Percentiles rank a stretch among this genome's conserved stretches.
Conservation (phyloP, 2,113 vertebrate genomes). For the Clinocottus analis region DNA sequence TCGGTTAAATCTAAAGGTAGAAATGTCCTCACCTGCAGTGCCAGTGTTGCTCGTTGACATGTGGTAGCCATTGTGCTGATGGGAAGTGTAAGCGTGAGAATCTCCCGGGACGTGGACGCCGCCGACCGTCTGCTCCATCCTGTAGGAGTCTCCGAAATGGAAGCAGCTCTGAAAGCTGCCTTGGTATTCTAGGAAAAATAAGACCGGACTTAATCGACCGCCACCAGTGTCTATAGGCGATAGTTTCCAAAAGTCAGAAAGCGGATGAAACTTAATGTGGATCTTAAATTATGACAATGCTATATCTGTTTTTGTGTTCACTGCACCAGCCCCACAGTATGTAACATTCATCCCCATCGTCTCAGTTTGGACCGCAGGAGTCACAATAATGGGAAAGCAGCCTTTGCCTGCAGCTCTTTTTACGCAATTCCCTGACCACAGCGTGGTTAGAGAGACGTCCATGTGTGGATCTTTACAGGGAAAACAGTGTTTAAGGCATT, state of each 20-base stretch:
- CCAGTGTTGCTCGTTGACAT: constrained; percentile 82
- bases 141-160: constrained; percentile 93
- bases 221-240: constrained; percentile 20
- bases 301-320: constrained; percentile 60
- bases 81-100: constrained; percentile 85
- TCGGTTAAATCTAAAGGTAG: not conserved
- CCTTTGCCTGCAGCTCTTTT: constrained; percentile 65
- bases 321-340: constrained; percentile 43
- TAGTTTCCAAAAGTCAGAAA: constrained; percentile 49
- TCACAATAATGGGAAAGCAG: constrained; percentile 70
- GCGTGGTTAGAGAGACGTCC: constrained; percentile 67
- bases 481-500: constrained; percentile 79
- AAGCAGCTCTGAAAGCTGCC: constrained; percentile 97
- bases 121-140: constrained; percentile 86
- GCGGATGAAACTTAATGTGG: constrained; percentile 37
- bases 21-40: constrained; percentile 84
- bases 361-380: constrained; percentile 73
- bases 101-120: constrained; percentile 85
- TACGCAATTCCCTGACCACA: constrained; percentile 74
- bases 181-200: constrained; percentile 89
- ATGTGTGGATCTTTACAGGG: constrained; percentile 75
- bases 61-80: constrained; percentile 91
- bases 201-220: constrained; percentile 57
- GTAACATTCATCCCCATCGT: constrained; percentile 59
- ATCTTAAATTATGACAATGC: constrained; percentile 57